These are phyloP conservation scores for Emmelina monodactyla DNA, from an alignment of 2,888 invertebrate species.

Conservation along the genomic window DNA sequence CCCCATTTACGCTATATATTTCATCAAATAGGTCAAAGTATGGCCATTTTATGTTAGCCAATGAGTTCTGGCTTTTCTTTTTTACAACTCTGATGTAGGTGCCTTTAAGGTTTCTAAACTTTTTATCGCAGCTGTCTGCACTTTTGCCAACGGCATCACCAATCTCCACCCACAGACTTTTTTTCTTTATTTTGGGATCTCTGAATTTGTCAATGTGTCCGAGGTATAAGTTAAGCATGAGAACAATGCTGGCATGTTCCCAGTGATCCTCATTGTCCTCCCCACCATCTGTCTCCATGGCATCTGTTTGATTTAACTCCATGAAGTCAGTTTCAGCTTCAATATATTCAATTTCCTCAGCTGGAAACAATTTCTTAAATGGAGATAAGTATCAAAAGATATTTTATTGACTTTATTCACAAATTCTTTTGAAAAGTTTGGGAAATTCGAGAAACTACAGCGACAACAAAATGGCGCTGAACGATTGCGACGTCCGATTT, in stretches of 20 bases:
- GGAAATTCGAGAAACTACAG: too few species aligned
- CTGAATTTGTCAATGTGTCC: slow-evolving; percentile 48
- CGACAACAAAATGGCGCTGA: slow-evolving; percentile 59
- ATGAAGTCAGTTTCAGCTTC: slow-evolving; percentile 36
- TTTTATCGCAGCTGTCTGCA: slow-evolving; percentile 51
- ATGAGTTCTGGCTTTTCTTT: slow-evolving; percentile 33
- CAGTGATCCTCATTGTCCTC: slow-evolving; percentile 51
- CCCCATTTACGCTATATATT: slow-evolving; percentile 44
- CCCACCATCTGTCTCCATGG: slow-evolving; percentile 30
- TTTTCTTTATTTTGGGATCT: slow-evolving; percentile 53
- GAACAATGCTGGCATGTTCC: slow-evolving; percentile 37
- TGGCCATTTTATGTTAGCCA: slow-evolving; percentile 44
- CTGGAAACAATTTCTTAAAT: too few species aligned
- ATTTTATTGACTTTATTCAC: neutral
- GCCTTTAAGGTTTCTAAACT: slow-evolving; percentile 52
- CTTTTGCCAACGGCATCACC: slow-evolving; percentile 38
- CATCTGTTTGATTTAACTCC: slow-evolving; percentile 32
- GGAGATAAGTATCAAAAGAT: too few species aligned
- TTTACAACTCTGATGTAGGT: slow-evolving; percentile 48
- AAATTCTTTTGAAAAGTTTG: too few species aligned
- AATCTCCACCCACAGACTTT: slow-evolving; percentile 50
- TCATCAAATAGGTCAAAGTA: slow-evolving; percentile 52
- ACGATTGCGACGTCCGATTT: slow-evolving; percentile 25
- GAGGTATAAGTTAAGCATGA: slow-evolving; percentile 39
- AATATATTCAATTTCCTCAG: slow-evolving; percentile 32